Conservation (phyloP, 2,888 invertebrate genomes). For the Phyto melanocephala region DNA sequence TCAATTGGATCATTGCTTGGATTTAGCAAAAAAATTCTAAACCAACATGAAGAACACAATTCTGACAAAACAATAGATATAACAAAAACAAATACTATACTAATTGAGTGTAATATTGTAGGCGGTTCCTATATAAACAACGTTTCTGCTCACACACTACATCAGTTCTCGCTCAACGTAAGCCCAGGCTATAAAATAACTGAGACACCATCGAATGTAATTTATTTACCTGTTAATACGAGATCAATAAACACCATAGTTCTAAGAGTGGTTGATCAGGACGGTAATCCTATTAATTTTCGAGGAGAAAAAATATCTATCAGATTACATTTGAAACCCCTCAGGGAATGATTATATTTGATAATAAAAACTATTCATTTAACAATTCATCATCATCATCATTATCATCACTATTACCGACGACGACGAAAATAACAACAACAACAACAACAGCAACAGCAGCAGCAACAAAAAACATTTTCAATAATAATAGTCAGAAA, state of each 20-base stretch:
- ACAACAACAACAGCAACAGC: too few relatives aligned
- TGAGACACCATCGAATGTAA: too few relatives aligned
- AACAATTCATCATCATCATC: neutral
- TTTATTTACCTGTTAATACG: slow-evolving; percentile 68
- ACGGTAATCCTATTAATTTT: slow-evolving; percentile 66
- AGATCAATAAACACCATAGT: slow-evolving; percentile 68
- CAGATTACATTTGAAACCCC: slow-evolving; percentile 69
- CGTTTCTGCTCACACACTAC: slow-evolving; percentile 60
- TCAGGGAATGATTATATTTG: slow-evolving; percentile 64
- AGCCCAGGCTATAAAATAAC: too few relatives aligned
- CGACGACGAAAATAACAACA: neutral
- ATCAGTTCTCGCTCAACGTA: too few relatives aligned
- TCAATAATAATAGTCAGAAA: too few relatives aligned
- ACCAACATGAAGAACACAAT: neutral
- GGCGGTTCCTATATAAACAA: slow-evolving; percentile 55
- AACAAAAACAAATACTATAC: slow-evolving; percentile 65
- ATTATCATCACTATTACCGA: slow-evolving; percentile 2
- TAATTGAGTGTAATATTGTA: slow-evolving; percentile 54
- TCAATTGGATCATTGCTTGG: neutral
- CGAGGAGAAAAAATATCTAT: slow-evolving; percentile 56
- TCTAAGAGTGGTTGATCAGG: slow-evolving; percentile 63
- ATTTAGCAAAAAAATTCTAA: neutral
- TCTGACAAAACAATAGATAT: slow-evolving; percentile 72
- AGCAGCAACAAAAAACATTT: too few relatives aligned
- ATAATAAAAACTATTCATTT: slow-evolving; percentile 15